Base-by-base conservation (phyloP, 2,888 invertebrate genomes). In the Tipula helvola region DNA sequence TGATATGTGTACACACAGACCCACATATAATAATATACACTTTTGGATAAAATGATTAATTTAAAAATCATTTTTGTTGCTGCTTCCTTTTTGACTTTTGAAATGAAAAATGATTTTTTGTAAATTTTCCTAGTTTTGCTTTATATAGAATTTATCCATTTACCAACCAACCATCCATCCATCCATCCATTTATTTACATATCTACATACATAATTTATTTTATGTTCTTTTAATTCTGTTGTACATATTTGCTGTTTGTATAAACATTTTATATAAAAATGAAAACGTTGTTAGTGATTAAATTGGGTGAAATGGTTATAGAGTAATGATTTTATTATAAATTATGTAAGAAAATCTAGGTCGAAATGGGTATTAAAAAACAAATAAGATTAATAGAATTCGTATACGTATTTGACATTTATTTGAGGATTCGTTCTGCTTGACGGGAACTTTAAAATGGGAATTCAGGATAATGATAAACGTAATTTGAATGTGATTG, bases 41-140 rank as follows among this genome's bases (percentile, higher is more conserved):
- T 71, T 71, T 71, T 71, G 71, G 71, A 71, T 71, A 71, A 71
- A 71, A 71, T 71, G 71, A 71, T 71, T 71, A 71, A 71, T 71
- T 71, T 71, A 71, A 28, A 71, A 71, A 71, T 71, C 71, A 71
- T 18, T 71, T 71, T 71, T 71, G 71, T 71, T 71, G 71, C 71
- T 71, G 71, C 28, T 28, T 28, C 71, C 10, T 71, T 71, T 71
- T 71, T 28, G 28, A 28, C 28, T 71, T 71, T 71, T 28, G 10
- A 71, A 71, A 28, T 28, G 28, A 71, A 39, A 71, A 71, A 28
- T 18, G 28, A 28, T 71, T 71, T 71, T 28, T 71, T 10, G 18
- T 39, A 4, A 71, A 28, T 28, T 71, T 71, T 71, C 28, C 28
- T 28, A 28, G 28, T 8, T 71, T 71, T 71, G 2, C 71, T 52